Conservation (phyloP, 2,113 vertebrate genomes). For the Halcyon malimbica region DNA sequence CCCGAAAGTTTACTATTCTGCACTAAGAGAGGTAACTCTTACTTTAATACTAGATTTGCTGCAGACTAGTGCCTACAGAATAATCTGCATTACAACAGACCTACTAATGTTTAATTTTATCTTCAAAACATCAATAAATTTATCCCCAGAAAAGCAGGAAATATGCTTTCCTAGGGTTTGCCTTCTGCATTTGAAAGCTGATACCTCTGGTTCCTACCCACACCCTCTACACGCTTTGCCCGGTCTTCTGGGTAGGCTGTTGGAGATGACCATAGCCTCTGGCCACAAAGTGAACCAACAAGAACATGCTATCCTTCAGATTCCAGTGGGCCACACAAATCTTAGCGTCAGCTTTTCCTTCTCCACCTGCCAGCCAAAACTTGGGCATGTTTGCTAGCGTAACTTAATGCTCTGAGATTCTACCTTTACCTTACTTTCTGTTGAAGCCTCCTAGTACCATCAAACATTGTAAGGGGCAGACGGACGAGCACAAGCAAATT, state of each 20-base stretch:
- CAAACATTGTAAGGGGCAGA: not conserved
- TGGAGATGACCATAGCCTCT: not conserved
- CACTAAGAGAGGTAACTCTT: not conserved
- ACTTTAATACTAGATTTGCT: not conserved
- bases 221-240: not conserved
- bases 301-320: accelerated
- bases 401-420: not conserved
- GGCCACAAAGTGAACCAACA: not conserved
- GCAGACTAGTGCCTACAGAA: not conserved
- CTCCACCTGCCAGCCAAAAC: not conserved
- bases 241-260: not conserved
- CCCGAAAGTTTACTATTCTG: not conserved
- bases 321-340: not conserved
- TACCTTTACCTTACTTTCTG: not conserved
- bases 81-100: not conserved
- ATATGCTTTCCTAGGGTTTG: not conserved
- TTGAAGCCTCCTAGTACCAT: not conserved
- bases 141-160: not conserved
- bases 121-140: not conserved
- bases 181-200: not conserved
- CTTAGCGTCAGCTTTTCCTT: not conserved
- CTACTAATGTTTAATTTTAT: not conserved
- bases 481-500: not conserved
- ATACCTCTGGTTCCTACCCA: not conserved
- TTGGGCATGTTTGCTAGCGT: not conserved